Conservation (phyloP, 1,140 invertebrate genomes). For the Sitobion miscanthi region DNA sequence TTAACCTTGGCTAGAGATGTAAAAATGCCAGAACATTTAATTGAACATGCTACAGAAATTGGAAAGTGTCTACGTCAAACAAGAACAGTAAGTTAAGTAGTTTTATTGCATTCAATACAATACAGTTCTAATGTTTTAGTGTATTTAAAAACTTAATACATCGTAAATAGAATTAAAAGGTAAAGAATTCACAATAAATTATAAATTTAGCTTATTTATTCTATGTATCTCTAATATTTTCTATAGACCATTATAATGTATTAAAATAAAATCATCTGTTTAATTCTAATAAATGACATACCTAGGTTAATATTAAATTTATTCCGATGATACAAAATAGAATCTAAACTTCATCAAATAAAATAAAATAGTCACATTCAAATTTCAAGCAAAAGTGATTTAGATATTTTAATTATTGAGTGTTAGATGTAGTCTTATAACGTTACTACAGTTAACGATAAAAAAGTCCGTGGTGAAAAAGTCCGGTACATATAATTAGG, state of each 20-base stretch:
- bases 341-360: background rate
- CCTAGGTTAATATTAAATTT: background rate
- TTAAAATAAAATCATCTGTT: background rate
- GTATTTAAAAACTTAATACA: background rate
- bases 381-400: too few relatives aligned
- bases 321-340: background rate
- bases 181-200: background rate
- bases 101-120: background rate
- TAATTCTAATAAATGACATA: background rate
- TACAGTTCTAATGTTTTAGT: background rate
- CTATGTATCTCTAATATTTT: background rate
- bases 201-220: background rate
- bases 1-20: constrained; percentile 63
- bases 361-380: too few relatives aligned
- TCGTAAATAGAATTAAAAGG: background rate
- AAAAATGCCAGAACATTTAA: constrained; percentile 58
- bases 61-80: constrained; percentile 23
- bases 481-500: too few relatives aligned
- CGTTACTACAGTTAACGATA: too few relatives aligned
- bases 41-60: constrained; percentile 56
- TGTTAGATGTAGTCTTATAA: too few relatives aligned
- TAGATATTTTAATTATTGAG: too few relatives aligned
- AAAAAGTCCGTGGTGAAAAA: too few relatives aligned
- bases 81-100: background rate
- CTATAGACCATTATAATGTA: background rate